Conservation (phyloP, 2,888 invertebrate species). For the Leucophenga montana region DNA sequence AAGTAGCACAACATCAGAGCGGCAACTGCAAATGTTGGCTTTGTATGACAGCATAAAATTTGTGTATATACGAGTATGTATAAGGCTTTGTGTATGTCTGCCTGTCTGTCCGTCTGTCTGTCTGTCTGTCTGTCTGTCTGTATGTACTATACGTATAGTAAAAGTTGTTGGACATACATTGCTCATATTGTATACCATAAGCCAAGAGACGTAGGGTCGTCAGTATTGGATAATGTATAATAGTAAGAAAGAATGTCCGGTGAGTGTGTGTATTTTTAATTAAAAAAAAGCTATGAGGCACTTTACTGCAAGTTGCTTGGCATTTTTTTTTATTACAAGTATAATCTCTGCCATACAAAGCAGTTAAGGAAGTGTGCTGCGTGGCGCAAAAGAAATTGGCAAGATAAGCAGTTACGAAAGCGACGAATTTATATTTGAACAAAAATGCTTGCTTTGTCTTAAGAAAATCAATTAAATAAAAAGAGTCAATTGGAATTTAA, state of each 20-base stretch:
- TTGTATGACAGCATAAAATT: conserved; percentile 19
- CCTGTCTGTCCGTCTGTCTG: conserved; percentile 19
- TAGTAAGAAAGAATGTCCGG: conserved; percentile 1
- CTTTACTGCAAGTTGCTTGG: conserved; percentile 33
- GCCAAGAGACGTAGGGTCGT: not conserved
- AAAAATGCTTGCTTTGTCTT: too few species aligned
- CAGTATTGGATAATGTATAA: conserved; percentile 1
- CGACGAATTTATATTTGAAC: too few species aligned
- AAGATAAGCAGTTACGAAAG: too few species aligned
- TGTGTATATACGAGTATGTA: too few species aligned
- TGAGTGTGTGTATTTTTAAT: conserved; percentile 54
- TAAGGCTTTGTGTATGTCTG: too few species aligned
- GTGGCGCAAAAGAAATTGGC: too few species aligned
- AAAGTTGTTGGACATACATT: conserved; percentile 13
- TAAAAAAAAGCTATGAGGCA: conserved; percentile 57
- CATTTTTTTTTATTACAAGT: too few species aligned
- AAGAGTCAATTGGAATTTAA: too few species aligned
- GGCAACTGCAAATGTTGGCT: conserved; percentile 36
- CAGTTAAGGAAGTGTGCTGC: too few species aligned
- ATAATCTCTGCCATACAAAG: too few species aligned
- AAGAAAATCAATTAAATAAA: too few species aligned
- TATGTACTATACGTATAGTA: too few species aligned
- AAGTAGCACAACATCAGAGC: conserved; percentile 55
- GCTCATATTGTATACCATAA: not conserved
- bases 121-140: conserved; percentile 11